A percentile compares a stretch with the other conserved stretches of the same genome.
Conservation (phyloP, 2,797 vertebrate species). For the Neoniphon sammara region DNA sequence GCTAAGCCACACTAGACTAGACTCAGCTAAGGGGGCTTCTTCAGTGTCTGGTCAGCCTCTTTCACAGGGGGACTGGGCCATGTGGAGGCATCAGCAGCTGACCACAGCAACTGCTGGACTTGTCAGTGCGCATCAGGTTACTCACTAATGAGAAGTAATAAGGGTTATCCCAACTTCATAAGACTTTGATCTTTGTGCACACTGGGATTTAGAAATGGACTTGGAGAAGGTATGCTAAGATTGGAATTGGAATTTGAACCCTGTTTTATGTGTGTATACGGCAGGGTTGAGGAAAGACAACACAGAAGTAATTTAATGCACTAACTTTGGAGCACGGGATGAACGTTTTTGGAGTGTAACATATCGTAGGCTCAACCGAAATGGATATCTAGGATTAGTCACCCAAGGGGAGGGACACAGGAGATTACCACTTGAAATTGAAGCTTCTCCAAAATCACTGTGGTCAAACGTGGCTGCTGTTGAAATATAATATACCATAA, state of each 20-base stretch:
- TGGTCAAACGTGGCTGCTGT: constrained; percentile 40
- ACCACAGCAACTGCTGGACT: constrained; percentile 85
- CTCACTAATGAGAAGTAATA: constrained; percentile 89
- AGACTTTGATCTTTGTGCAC: constrained; percentile 72
- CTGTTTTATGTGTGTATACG: constrained; percentile 40
- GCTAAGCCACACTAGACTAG: constrained; percentile 68
- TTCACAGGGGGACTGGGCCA: constrained; percentile 58
- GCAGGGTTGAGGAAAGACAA: constrained; percentile 44
- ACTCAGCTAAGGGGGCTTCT: constrained; percentile 51
- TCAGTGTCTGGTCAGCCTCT: constrained; percentile 68
- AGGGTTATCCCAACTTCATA: constrained; percentile 81
- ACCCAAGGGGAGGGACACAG: constrained; percentile 25
- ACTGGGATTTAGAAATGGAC: constrained; percentile 63
- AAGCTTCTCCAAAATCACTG: constrained; percentile 49
- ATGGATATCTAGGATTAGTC: constrained; percentile 60
- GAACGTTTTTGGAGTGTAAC: constrained; percentile 54
- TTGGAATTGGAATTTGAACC: constrained; percentile 59
- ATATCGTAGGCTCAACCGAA: constrained; percentile 48
- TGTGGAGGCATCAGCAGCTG: constrained; percentile 82
- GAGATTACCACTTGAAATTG: constrained; percentile 46
- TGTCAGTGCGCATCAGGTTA: constrained; percentile 88
- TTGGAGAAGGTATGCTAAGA: constrained; percentile 49
- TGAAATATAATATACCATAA: constrained; percentile 48
- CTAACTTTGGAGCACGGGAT: constrained; percentile 49
- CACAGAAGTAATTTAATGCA: constrained; percentile 62